Evolutionary conservation across 1,140 invertebrate genomes (phyloP).

Genomic region (Caenorhabditis elegans): DNA sequence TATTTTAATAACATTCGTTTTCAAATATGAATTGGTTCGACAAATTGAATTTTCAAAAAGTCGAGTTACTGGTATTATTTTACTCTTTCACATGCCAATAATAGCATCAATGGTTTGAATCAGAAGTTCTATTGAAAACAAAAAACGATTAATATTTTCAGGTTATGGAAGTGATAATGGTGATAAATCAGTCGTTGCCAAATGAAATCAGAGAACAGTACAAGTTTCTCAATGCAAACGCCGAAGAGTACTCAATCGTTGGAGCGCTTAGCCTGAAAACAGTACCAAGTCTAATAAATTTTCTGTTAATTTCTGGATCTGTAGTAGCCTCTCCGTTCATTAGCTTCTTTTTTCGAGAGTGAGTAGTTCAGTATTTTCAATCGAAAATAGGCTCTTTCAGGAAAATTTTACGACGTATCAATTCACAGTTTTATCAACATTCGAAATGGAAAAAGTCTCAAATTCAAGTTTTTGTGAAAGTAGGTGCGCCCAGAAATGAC

Average conservation of each 20-base stretch:
- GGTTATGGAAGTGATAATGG: neutral
- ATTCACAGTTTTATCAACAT: neutral
- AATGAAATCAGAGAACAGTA: neutral
- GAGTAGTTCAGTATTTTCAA: neutral
- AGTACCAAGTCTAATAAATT: neutral
- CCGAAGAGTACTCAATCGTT: neutral
- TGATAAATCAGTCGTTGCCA: neutral
- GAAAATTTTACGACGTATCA: neutral
- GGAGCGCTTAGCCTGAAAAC: neutral
- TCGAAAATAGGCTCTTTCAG: neutral
- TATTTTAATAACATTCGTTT: neutral
- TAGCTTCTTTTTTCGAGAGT: neutral
- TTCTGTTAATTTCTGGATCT: neutral
- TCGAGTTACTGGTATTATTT: neutral
- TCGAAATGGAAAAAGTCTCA: neutral
- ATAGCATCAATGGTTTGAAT: neutral
- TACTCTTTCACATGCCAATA: neutral
- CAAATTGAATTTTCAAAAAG: neutral
- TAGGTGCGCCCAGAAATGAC: too few species aligned
- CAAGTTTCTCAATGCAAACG: neutral
- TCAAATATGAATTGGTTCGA: slow-evolving; percentile 8
- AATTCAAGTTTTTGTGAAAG: neutral
- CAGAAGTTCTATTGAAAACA: too few species aligned
- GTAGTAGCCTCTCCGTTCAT: neutral
- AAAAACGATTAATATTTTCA: neutral